Conservation (phyloP, 2,888 invertebrate species). For the Athetis lepigone region DNA sequence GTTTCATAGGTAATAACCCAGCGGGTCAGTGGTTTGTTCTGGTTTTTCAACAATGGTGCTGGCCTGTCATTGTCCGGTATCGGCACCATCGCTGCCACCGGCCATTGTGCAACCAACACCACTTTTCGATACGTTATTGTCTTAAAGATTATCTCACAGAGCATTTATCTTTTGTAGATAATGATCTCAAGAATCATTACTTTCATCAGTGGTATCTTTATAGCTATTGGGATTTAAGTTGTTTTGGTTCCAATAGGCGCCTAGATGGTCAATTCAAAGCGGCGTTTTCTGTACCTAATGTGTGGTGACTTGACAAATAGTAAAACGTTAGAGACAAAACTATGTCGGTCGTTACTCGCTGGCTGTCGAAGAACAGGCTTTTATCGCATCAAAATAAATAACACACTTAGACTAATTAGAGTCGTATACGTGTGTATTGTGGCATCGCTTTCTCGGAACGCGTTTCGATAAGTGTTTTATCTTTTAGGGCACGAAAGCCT, state of each 20-base stretch:
- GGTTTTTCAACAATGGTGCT: slow-evolving; percentile 55
- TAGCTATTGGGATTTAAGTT: not conserved
- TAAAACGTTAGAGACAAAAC: slow-evolving; percentile 36
- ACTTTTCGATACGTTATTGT: slow-evolving; percentile 53
- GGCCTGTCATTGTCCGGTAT: slow-evolving; percentile 58
- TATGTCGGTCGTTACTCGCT: slow-evolving; percentile 43
- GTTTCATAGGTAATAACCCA: no score
- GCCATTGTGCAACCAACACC: slow-evolving; percentile 56
- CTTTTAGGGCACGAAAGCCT: slow-evolving; percentile 74
- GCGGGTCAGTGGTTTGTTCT: slow-evolving; percentile 49
- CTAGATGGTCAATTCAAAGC: not conserved
- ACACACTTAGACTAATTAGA: slow-evolving; percentile 78
- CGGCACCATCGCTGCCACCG: slow-evolving; percentile 50
- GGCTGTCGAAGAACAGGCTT: slow-evolving; percentile 56
- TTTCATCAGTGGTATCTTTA: slow-evolving; percentile 30
- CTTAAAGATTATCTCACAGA: slow-evolving; percentile 47
- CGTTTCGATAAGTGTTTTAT: slow-evolving; percentile 74
- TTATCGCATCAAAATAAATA: slow-evolving; percentile 74
- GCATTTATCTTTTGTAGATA: slow-evolving; percentile 37
- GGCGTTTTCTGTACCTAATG: slow-evolving; percentile 21
- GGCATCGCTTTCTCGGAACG: slow-evolving; percentile 75
- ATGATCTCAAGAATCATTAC: slow-evolving; percentile 17
- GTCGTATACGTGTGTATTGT: slow-evolving; percentile 63
- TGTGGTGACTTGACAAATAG: slow-evolving; percentile 23
- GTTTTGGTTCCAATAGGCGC: slow-evolving; percentile 23